Evolutionary conservation across 2,888 invertebrate species (phyloP), one percentile per base, ranked within the genome.

Genomic region (Xylophagus ater): DNA sequence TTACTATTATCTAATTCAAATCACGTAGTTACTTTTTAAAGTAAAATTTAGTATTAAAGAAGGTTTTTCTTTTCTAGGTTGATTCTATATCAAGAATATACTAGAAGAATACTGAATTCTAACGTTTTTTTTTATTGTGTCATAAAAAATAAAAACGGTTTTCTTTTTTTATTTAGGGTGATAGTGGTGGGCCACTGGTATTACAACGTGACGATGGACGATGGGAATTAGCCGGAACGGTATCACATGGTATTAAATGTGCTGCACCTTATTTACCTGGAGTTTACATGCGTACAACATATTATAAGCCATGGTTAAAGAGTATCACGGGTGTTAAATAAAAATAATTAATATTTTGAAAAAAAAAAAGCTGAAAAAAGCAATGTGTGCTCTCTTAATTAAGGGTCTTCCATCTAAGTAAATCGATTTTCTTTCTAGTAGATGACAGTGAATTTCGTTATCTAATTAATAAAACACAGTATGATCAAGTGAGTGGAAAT

Each of bases 171-270:
- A 64, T 62, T 1, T 65, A 90, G 89, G 90, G 92, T 45, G 92
- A 92, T 70, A 88, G 88, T 47, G 92, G 92, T 0, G 92, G 92
- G 8, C 92, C 92, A 0, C 60, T 92, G 46, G 87, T 89, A 36
- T 68, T 89, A 8, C 83, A 84, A 55, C 70, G 87, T 35, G 73
- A 80, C 0, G 87, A 88, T 52, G 89, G 90, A 0, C 74, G 81
- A 45, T 92, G 88, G 77, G 80, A 87, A 47, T 67, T 92, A 4
- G 86, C 85, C 2, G 92, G 92, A 5, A 92, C 90, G 0, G 92
- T 92, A 0, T 90, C 89, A 6, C 90, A 92, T 53, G 92, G 92
- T n/a, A 90, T 90, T 51, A 88, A 89, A 57, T 92, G 92, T 55
- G 90, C 90, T 1, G 85, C 88, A 4, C 89, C 90, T 0, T 89